Evolutionary conservation across 2,888 invertebrate genomes (phyloP).

Genomic region (Tyria jacobaeae): DNA sequence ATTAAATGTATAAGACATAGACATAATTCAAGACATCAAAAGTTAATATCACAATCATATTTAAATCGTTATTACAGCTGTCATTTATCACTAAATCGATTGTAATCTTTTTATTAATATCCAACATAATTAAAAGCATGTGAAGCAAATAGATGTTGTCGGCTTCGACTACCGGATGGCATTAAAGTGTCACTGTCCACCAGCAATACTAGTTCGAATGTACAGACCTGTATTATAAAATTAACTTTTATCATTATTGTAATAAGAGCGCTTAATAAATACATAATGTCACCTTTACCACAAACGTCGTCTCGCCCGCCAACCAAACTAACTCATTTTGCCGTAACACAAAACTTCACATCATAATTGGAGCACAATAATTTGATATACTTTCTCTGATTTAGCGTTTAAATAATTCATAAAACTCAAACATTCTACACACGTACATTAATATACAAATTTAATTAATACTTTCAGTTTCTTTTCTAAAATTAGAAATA

Average conservation of each 20-base stretch:
- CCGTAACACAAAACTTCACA: conserved; percentile 68
- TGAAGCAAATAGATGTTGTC: conserved; percentile 32
- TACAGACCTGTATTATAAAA: conserved; percentile 16
- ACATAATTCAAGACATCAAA: neutral
- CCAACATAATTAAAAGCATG: conserved; percentile 39
- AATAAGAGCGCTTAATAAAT: conserved; percentile 27
- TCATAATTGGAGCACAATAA: conserved; percentile 81
- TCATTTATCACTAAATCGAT: conserved; percentile 39
- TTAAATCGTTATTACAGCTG: conserved; percentile 29
- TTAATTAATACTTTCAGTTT: conserved; percentile 77
- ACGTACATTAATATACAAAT: conserved; percentile 48
- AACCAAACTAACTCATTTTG: conserved; percentile 61
- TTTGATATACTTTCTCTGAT: conserved; percentile 78
- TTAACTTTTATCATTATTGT: conserved; percentile 22
- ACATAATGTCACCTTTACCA: conserved; percentile 36
- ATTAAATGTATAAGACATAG: neutral
- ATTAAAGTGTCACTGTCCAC: conserved; percentile 36
- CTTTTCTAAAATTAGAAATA: conserved; percentile 57
- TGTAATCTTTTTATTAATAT: conserved; percentile 46
- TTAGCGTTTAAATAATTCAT: conserved; percentile 69
- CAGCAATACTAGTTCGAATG: conserved; percentile 17
- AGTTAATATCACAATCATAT: conserved; percentile 7
- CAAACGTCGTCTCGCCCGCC: conserved; percentile 46
- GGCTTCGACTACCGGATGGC: conserved; percentile 42
- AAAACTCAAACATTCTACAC: conserved; percentile 63